Evolutionary conservation across 2,888 invertebrate species (phyloP).

Genomic region (Leucophenga montana): DNA sequence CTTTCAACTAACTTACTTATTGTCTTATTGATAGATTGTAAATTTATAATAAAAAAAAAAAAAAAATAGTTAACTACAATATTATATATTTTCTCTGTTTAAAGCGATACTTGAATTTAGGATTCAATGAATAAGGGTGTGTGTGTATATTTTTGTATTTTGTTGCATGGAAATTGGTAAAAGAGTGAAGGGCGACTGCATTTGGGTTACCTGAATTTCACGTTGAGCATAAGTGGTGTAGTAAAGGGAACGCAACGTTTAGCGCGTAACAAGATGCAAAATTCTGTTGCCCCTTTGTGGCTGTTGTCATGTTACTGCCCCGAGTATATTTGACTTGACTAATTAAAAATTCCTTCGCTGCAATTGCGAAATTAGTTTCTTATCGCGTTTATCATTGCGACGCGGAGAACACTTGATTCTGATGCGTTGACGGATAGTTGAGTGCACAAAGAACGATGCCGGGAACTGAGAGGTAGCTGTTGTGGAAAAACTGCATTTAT

Average conservation of each 20-base stretch:
- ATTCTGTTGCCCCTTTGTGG: constrained; percentile 29
- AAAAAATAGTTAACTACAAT: too few relatives aligned
- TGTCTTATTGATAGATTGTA: too few relatives aligned
- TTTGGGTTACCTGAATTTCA: not conserved
- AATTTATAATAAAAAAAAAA: too few relatives aligned
- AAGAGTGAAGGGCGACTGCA: not conserved
- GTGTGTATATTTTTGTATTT: not conserved
- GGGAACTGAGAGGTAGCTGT: constrained; percentile 10
- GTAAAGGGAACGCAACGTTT: constrained; percentile 20
- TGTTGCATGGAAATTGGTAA: constrained; percentile 3
- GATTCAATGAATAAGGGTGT: too few relatives aligned
- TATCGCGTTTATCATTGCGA: constrained; percentile 66
- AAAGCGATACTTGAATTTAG: too few relatives aligned
- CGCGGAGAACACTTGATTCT: constrained; percentile 59
- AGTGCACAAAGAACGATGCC: constrained; percentile 28
- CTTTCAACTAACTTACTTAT: too few relatives aligned
- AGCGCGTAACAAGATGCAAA: constrained; percentile 33
- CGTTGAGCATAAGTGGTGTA: not conserved
- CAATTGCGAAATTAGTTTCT: constrained; percentile 70
- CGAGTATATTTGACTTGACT: constrained; percentile 43
- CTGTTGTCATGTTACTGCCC: constrained; percentile 34
- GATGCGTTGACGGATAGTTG: constrained; percentile 69
- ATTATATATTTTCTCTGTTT: too few relatives aligned
- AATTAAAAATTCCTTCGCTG: constrained; percentile 67
- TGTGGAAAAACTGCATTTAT: constrained; percentile 58